Evolutionary conservation across 2,113 vertebrate species (phyloP).

Genomic region (Bubalus kerabau): DNA sequence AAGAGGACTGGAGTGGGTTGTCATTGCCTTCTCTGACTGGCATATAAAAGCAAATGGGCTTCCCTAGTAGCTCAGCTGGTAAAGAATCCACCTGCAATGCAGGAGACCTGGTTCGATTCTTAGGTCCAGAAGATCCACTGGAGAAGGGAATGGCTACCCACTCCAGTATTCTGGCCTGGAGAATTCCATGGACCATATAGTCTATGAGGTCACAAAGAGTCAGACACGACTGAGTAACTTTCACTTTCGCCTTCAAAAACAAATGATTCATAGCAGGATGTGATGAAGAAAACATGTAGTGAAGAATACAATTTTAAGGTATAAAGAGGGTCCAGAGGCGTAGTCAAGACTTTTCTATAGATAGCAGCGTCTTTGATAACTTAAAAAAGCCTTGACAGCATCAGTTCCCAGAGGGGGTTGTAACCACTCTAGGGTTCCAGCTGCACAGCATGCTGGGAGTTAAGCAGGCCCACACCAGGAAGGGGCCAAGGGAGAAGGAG

Average conservation of each 20-base stretch:
- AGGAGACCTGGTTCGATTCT: background rate
- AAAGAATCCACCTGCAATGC: background rate
- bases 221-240: background rate
- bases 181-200: background rate
- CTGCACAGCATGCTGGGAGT: background rate
- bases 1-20: no score
- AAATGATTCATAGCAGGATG: background rate
- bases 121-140: background rate
- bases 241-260: background rate
- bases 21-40: background rate
- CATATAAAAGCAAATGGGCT: background rate
- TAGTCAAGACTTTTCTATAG: background rate
- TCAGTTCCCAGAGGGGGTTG: background rate
- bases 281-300: background rate
- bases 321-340: background rate
- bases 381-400: background rate
- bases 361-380: background rate
- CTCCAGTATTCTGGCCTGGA: background rate
- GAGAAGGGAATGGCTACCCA: background rate
- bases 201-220: background rate
- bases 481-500: background rate
- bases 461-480: background rate
- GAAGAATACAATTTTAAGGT: constrained; percentile 31
- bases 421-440: background rate
- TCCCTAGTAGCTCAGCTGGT: background rate